phyloP scores from a whole-genome alignment of 2,113 vertebrate species.

The Megaceryle maxima region DNA sequence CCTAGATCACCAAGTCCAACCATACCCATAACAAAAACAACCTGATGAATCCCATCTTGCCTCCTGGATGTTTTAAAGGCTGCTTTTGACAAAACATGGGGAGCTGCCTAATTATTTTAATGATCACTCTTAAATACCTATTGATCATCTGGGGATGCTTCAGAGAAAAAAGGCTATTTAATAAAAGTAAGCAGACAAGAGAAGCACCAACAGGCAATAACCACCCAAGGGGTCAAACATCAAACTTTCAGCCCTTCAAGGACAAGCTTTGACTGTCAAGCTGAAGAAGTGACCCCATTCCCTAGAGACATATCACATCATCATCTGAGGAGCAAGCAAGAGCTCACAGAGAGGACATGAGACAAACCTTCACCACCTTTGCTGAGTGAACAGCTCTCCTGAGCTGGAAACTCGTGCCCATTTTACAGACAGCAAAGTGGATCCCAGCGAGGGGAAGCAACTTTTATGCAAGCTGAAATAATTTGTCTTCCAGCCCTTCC shows the following conservation, averaged over 20 bases:
- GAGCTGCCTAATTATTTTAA: not conserved
- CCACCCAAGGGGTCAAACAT: not conserved
- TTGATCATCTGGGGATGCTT: not conserved
- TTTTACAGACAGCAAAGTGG: not conserved
- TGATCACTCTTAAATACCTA: not conserved
- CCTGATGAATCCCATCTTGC: rapidly evolving
- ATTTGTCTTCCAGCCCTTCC: not conserved
- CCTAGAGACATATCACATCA: rapidly evolving
- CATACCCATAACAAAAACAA: no score
- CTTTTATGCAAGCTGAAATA: rapidly evolving
- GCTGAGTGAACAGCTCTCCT: not conserved
- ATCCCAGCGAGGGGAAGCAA: not conserved
- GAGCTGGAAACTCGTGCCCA: not conserved
- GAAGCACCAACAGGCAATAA: not conserved
- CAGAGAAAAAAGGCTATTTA: not conserved
- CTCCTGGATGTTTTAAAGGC: not conserved
- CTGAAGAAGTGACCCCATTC: not conserved
- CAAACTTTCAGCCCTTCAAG: not conserved
- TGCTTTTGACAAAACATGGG: not conserved
- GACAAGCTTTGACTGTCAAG: not conserved
- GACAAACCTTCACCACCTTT: not conserved
- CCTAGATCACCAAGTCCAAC: no score
- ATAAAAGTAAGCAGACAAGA: not conserved
- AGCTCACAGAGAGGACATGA: rapidly evolving
- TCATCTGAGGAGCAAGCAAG: not conserved